Evolutionary conservation across 2,797 vertebrate species (phyloP).

Genomic region (Eptatretus atami): DNA sequence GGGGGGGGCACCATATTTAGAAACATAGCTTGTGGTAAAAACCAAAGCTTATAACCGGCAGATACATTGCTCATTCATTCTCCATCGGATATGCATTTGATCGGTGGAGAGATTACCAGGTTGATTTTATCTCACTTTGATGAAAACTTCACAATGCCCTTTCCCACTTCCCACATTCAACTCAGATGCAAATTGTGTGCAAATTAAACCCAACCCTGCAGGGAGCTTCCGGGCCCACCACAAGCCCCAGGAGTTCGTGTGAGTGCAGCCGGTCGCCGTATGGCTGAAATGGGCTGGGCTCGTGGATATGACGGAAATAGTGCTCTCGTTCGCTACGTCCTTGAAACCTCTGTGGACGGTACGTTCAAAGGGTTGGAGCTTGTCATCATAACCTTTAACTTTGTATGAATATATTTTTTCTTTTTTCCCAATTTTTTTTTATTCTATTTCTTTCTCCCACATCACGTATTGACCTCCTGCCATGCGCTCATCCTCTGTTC

Average conservation of each 20-base stretch:
- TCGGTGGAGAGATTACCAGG: too few relatives aligned
- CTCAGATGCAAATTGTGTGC: too few relatives aligned
- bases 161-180: too few relatives aligned
- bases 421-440: background rate
- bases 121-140: too few relatives aligned
- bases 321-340: background rate
- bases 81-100: too few relatives aligned
- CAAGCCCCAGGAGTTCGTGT: background rate
- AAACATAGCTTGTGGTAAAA: too few relatives aligned
- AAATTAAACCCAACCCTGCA: background rate
- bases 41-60: too few relatives aligned
- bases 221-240: background rate
- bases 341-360: background rate
- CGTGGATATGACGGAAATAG: background rate
- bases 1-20: too few relatives aligned
- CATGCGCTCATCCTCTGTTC: too few relatives aligned
- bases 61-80: too few relatives aligned
- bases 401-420: background rate
- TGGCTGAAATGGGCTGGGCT: background rate
- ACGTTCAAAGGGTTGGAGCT: background rate
- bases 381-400: background rate
- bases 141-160: too few relatives aligned
- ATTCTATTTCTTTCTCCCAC: background rate
- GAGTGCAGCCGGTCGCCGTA: background rate
- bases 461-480: too few relatives aligned